Evolutionary conservation across 2,797 vertebrate genomes (phyloP), one percentile per base, ranked within the genome.

Genomic region (Tachyglossus aculeatus): DNA sequence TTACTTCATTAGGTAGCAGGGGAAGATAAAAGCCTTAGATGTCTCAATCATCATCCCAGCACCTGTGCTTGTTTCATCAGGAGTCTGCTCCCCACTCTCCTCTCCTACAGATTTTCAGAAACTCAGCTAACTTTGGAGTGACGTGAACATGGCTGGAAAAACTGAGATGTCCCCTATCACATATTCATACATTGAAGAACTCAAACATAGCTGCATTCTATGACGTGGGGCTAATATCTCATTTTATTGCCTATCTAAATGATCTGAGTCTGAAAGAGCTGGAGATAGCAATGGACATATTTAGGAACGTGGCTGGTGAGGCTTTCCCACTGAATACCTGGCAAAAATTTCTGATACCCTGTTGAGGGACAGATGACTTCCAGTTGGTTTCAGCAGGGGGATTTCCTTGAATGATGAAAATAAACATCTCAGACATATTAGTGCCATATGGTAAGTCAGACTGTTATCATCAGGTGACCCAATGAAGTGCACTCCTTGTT

Each of bases 221-320:
- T n/a, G n/a, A n/a, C n/a, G n/a, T n/a, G 22, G 24, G 29, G 60
- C 59, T 62, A 41, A 48, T 22, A n/a, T 45, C 9, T 10, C 40
- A 31, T 19, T 44, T 48, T 67, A 64, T 70, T 55, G 77, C 11
- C 36, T 64, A 60, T 78, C 58, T 15, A 67, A 48, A 31, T 62
- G 16, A 65, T 67, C 25, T 62, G 37, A 81, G 67, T 56, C 78
- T 58, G 39, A 50, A 50, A 29, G 51, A 48, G 18, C 41, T 19
- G 33, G 48, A 22, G 8, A n/a, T n/a, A 55, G 45, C n/a, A 29
- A 25, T 34, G 6, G 27, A 33, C 22, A 6, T 59, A 48, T 51
- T 48, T 63, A 62, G 56, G 47, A 67, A 65, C 34, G 39, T 34
- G 22, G 18, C 21, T 53, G n/a, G 40, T 38, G 33, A 52, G 8